phyloP scores from a whole-genome alignment of 2,797 vertebrate genomes.

The Alfaro cultratus region DNA sequence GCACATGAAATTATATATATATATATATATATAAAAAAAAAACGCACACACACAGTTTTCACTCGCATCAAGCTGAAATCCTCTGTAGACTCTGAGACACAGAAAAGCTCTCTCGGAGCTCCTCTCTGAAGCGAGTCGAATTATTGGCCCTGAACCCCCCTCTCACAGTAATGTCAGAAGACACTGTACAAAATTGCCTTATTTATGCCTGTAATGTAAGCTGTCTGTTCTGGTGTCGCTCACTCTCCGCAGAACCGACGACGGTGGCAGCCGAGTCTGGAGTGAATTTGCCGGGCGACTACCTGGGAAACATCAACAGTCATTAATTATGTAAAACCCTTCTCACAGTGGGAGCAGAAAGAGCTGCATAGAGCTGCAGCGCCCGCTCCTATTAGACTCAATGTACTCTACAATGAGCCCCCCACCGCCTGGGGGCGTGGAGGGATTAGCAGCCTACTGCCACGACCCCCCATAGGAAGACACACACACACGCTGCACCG shows the following conservation, averaged over 20 bases:
- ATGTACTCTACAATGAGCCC: conserved; percentile 76
- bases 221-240: conserved; percentile 82
- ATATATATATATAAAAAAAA: conserved; percentile 18
- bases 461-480: conserved; percentile 61
- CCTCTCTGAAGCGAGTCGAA: conserved; percentile 74
- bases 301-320: conserved; percentile 87
- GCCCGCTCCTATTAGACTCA: conserved; percentile 80
- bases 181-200: conserved; percentile 85
- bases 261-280: conserved; percentile 74
- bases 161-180: conserved; percentile 80
- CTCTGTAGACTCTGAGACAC: conserved; percentile 71
- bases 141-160: conserved; percentile 71
- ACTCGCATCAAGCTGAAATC: conserved; percentile 68
- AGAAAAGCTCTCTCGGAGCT: conserved; percentile 69
- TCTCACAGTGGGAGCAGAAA: conserved; percentile 71
- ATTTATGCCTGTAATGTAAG: conserved; percentile 84
- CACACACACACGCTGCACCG: conserved; percentile 24
- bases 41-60: conserved; percentile 53
- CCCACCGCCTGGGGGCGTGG: conserved; percentile 71
- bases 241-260: conserved; percentile 71
- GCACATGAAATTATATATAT: conserved; percentile 51
- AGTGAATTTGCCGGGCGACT: conserved; percentile 83
- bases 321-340: conserved; percentile 88
- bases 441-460: conserved; percentile 74
- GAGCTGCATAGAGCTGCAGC: conserved; percentile 70